These are phyloP conservation scores for Cynocephalus volans DNA, from an alignment of 2,113 vertebrate species.

Conservation along the genomic window DNA sequence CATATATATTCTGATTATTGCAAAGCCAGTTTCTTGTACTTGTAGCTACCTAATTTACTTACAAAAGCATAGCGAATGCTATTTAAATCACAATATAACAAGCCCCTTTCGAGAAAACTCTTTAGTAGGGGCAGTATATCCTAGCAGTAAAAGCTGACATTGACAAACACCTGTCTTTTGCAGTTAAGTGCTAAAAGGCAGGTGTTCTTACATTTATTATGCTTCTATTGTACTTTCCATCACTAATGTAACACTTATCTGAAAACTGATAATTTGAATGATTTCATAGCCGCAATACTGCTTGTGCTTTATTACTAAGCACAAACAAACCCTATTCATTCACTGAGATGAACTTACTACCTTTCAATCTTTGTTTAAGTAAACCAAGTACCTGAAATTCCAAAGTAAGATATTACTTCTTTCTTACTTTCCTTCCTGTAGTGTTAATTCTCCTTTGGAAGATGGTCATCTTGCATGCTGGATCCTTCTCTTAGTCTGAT, in stretches of 20 bases:
- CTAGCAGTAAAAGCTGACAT: background rate
- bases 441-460: conserved; percentile 37
- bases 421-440: conserved; percentile 18
- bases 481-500: conserved; percentile 40
- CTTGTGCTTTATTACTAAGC: conserved; percentile 44
- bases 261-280: conserved; percentile 39
- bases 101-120: conserved; percentile 35
- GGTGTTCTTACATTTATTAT: conserved; percentile 58
- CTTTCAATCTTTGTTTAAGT: conserved; percentile 40
- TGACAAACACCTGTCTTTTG: conserved; percentile 52
- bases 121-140: conserved; percentile 10
- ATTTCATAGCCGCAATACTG: conserved; percentile 11
- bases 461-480: background rate
- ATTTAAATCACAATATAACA: conserved; percentile 58
- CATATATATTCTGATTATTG: conserved; percentile 20
- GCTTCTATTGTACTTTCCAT: conserved; percentile 28
- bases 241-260: background rate
- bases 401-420: conserved; percentile 47
- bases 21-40: conserved; percentile 22
- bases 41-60: conserved; percentile 25
- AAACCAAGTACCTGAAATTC: conserved; percentile 34
- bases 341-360: conserved; percentile 8
- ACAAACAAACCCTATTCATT: conserved; percentile 28
- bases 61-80: background rate
- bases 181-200: conserved; percentile 21